phyloP scores from a whole-genome alignment of 2,797 vertebrate species.

The Acanthurus leucopareius region DNA sequence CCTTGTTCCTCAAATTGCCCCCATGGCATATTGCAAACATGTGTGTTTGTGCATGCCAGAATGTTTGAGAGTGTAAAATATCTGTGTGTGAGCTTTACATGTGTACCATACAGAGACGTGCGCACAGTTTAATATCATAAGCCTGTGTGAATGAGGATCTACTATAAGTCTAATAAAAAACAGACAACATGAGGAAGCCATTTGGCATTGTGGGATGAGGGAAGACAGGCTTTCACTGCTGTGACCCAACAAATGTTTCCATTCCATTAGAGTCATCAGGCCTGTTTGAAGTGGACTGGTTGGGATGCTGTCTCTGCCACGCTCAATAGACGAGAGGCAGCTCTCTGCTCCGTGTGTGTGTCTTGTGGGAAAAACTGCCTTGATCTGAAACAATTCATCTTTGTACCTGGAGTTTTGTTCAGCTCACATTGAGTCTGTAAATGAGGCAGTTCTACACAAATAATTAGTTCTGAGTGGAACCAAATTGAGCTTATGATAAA shows the following conservation, averaged over 20 bases:
- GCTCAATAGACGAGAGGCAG: slow-evolving; percentile 67
- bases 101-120: slow-evolving; percentile 4
- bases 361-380: slow-evolving; percentile 36
- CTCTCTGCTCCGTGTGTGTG: slow-evolving; percentile 23
- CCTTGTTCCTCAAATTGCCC: slow-evolving; percentile 13
- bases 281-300: slow-evolving; percentile 69
- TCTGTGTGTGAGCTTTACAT: background rate
- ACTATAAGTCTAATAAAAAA: slow-evolving; percentile 67
- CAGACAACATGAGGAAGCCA: slow-evolving; percentile 77
- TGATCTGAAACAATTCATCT: background rate
- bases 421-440: slow-evolving; percentile 10
- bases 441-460: slow-evolving; percentile 2
- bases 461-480: background rate
- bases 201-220: slow-evolving; percentile 64
- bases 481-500: background rate
- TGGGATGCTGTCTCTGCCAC: slow-evolving; percentile 64
- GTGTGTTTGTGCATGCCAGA: slow-evolving; percentile 26
- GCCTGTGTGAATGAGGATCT: slow-evolving; percentile 51
- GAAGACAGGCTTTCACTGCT: slow-evolving; percentile 71
- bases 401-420: slow-evolving; percentile 36
- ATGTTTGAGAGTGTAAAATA: background rate
- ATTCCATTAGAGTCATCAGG: slow-evolving; percentile 72
- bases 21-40: slow-evolving; percentile 8
- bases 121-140: slow-evolving; percentile 49
- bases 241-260: slow-evolving; percentile 79